Evolutionary conservation across 2,113 vertebrate genomes (phyloP), one percentile per base, ranked within the genome.

Genomic region (Proteles cristata): DNA sequence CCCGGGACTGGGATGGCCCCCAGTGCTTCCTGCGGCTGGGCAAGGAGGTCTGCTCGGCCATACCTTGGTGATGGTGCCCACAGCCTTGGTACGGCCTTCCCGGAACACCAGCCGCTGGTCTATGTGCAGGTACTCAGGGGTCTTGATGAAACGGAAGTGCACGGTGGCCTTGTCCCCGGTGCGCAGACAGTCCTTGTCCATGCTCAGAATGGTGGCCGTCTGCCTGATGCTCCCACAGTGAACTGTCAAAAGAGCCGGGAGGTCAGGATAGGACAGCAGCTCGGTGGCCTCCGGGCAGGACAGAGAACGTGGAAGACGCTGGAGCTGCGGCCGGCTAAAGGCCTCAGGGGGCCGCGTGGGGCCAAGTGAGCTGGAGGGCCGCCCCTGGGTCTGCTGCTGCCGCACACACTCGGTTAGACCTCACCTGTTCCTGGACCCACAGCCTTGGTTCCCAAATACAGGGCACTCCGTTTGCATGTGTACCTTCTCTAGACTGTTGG

Each of bases 111-210:
- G 99, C 69, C 99, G 99, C 99, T 99, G 99, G 98, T 99, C 99
- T 96, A 99, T 99, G 97, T 99, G 99, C 93, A 99, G 98, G 93
- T 99, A 99, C 86, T 99, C 99, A 0, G 99, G 99, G 58, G 99
- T 99, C 98, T 99, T 99, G 98, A 99, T 99, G 98, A 99, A 99
- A 98, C 99, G 99, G 94, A 99, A 99, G 98, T 99, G 99, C 88
- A 99, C 99, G 0, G 99, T 99, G 90, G 99, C 99, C 97, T 99
- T 99, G 99, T 99, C 99, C 73, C 99, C 99, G 0, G 99, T 99
- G 63, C 99, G 98, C 96, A 99, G 98, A 97, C 99, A 99, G 98
- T 99, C 99, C 95, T 99, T 99, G 98, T 99, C 99, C 99, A 99
- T 99, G 94, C 99, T 99, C 98, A 99, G 98, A 96, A 99, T 99